A percentile compares a stretch with the other conserved stretches of the same genome.
These are phyloP conservation scores for Caranx ignobilis DNA, from an alignment of 2,113 vertebrate species.

Conservation along the genomic window DNA sequence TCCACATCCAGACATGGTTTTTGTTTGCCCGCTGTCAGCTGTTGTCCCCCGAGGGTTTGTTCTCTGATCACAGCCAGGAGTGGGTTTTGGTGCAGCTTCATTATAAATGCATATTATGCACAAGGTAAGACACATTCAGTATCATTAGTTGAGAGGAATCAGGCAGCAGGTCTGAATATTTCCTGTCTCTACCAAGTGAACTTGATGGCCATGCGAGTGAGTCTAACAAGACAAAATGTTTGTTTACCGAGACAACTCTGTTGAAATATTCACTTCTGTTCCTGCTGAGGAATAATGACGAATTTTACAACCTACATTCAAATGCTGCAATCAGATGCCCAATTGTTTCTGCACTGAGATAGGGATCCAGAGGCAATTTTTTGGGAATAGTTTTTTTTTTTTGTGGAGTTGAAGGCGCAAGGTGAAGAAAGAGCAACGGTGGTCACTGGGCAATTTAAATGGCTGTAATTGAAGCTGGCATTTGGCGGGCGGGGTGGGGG, in stretches of 20 bases:
- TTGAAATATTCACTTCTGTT: background rate
- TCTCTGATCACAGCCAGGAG: constrained; percentile 47
- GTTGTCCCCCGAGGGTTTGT: constrained; percentile 32
- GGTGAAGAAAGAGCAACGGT: constrained; percentile 21
- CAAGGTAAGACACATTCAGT: constrained; percentile 49
- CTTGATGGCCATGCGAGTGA: background rate
- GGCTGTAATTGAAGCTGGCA: constrained; percentile 51
- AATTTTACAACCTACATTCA: background rate
- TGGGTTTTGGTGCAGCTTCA: constrained; percentile 52
- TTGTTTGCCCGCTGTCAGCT: constrained; percentile 29
- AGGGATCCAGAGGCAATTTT: background rate
- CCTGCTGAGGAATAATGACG: constrained; percentile 11
- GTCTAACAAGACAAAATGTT: constrained; percentile 9
- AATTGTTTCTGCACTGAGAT: constrained; percentile 16
- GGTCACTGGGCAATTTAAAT: constrained; percentile 46
- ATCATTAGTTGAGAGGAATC: constrained; percentile 23
- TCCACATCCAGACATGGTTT: constrained; percentile 31
- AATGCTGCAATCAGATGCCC: constrained; percentile 23
- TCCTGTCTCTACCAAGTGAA: background rate
- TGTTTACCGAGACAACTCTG: constrained; percentile 8
- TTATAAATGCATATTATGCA: constrained; percentile 63
- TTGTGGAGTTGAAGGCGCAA: constrained; percentile 2
- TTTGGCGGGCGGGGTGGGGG: background rate
- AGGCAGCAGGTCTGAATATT: constrained; percentile 18
- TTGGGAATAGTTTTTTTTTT: constrained; percentile 5